phyloP scores from a whole-genome alignment of 2,797 vertebrate genomes.

The Sebastes variabilis region DNA sequence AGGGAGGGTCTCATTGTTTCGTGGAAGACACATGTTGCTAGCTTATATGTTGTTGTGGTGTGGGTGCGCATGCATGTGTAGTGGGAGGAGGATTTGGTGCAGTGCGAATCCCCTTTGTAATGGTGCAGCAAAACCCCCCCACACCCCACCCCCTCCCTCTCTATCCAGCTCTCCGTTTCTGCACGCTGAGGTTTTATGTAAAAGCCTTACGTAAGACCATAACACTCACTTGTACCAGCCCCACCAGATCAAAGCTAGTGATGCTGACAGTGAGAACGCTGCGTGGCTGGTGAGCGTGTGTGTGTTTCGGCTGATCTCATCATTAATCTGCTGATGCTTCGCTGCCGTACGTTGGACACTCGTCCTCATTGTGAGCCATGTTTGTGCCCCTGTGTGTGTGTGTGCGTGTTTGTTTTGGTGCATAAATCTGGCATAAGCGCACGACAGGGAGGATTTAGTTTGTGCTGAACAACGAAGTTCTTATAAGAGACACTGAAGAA shows the following conservation, averaged over 20 bases:
- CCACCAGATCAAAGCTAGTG: slow-evolving; percentile 64
- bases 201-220: slow-evolving; percentile 83
- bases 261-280: slow-evolving; percentile 56
- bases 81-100: slow-evolving; percentile 79
- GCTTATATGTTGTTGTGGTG: slow-evolving; percentile 31
- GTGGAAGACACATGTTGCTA: slow-evolving; percentile 44
- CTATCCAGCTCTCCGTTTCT: slow-evolving; percentile 50
- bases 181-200: slow-evolving; percentile 77
- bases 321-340: slow-evolving; percentile 45
- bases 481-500: slow-evolving; percentile 3
- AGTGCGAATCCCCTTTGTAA: slow-evolving; percentile 80
- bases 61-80: slow-evolving; percentile 42
- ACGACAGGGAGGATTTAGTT: slow-evolving; percentile 10
- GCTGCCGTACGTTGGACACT: slow-evolving; percentile 31
- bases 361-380: slow-evolving; percentile 19
- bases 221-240: slow-evolving; percentile 69
- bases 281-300: slow-evolving; percentile 17
- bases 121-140: slow-evolving; percentile 61
- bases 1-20: slow-evolving; percentile 14
- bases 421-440: slow-evolving; percentile 15
- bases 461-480: slow-evolving; percentile 24
- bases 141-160: slow-evolving; percentile 1
- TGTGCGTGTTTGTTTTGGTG: slow-evolving; percentile 19
- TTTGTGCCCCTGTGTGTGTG: not conserved
- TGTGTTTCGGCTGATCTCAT: slow-evolving; percentile 53